Base-by-base conservation (phyloP, 2,888 invertebrate species). In the Tetanocera ferruginea region DNA sequence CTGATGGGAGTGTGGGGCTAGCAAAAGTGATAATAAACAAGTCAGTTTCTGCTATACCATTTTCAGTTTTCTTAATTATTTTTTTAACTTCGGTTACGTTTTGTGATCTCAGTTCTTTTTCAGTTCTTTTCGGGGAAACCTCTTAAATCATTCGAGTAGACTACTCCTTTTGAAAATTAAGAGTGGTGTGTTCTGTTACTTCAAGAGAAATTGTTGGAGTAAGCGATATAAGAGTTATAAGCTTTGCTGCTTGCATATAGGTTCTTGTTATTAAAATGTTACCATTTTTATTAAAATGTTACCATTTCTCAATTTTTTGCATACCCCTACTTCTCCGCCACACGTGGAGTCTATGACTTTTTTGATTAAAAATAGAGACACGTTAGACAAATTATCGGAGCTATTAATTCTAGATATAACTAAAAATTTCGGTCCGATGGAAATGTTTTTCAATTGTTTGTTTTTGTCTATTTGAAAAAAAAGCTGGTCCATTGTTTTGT, bases 81-180 rank as follows among this genome's bases (percentile, higher is more conserved):
- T 78, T 64, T 31, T 75, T 74, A 5, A 74, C 34, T 55, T 79
- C 77, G n/a, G 28, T 64, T 2, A 77, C 77, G 9, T 66, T 66
- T 74, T 79, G 76, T 2, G 37, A 8, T 25, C 67, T 67, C 17
- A 76, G 28, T 72, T 77, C 77, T 11, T 14, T 9, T 25, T 57
- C 28, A 28, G 77, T 79, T 62, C 70, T 74, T 37, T 71, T 77
- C 77, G 14, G 62, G 62, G 5, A 79, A 76, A 31, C 66, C 70
- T 60, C 79, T 64, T 3, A 79, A 19, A 37, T 70, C 64, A 19
- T 77, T 77, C 17, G 55, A 71, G 60, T 77, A 79, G 6, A 77
- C 66, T 25, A 79, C 75, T 2, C 77, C 75, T 57, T 77, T 79
- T 4, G 79, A 70, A 17, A 19, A 70, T 79, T 69, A 37, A 62